Conservation (phyloP, 2,888 invertebrate genomes). For the Petrolisthes cinctipes region DNA sequence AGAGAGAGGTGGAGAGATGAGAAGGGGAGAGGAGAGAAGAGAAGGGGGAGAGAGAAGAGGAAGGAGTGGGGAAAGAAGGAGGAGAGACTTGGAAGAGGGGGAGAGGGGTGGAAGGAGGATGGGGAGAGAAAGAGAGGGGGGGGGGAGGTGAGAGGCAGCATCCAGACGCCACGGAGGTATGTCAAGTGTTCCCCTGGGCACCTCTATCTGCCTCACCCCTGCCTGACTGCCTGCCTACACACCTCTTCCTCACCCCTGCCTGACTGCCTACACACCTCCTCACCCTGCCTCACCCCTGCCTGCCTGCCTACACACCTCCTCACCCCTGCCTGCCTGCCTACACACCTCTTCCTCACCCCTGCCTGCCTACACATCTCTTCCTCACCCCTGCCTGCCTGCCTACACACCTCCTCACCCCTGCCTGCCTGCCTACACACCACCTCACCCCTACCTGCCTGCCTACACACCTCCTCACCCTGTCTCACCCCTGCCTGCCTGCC, state of each 20-base stretch:
- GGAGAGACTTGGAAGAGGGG: background rate
- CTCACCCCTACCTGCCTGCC: background rate
- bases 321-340: background rate
- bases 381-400: too few relatives aligned
- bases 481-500: background rate
- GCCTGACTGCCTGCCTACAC: background rate
- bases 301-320: background rate
- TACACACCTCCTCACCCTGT: background rate
- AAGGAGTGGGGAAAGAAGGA: background rate
- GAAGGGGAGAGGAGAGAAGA: background rate
- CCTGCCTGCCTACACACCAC: background rate
- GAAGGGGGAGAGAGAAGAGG: too few relatives aligned
- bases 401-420: background rate
- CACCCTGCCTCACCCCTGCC: background rate
- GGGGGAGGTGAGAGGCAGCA: slow-evolving; percentile 6
- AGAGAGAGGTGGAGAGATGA: background rate
- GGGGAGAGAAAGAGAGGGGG: background rate
- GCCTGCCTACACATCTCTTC: background rate
- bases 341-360: background rate
- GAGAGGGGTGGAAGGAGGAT: background rate
- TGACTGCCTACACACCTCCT: background rate
- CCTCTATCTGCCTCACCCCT: background rate
- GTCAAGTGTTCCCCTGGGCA: slow-evolving; percentile 43
- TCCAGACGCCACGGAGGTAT: slow-evolving; percentile 37
- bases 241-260: background rate